Conservation (phyloP, 2,797 vertebrate species). For the Lerista edwardsae region DNA sequence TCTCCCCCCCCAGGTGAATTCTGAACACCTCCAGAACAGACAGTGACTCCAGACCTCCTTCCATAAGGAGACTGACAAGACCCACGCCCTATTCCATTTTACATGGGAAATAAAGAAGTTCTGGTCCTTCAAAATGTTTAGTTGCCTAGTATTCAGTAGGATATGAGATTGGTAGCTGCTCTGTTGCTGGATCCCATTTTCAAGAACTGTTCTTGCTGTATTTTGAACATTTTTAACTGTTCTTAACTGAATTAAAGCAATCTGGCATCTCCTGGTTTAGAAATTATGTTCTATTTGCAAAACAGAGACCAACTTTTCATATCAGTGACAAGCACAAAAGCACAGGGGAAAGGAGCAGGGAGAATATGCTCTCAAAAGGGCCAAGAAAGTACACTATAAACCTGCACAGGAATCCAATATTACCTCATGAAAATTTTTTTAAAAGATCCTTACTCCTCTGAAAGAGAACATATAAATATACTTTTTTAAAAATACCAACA, state of each 20-base stretch:
- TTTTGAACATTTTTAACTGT: too few species aligned
- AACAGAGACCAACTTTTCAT: background rate
- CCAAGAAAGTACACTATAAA: background rate
- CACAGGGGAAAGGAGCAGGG: background rate
- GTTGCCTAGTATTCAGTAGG: too few species aligned
- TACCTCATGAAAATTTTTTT: background rate
- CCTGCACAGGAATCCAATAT: background rate
- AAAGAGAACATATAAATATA: background rate
- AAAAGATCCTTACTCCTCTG: background rate
- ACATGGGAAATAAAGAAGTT: too few species aligned
- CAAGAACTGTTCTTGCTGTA: too few species aligned
- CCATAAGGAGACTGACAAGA: too few species aligned
- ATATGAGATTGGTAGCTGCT: too few species aligned
- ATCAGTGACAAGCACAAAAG: background rate
- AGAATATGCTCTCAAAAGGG: background rate
- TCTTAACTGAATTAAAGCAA: too few species aligned
- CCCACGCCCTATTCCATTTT: too few species aligned
- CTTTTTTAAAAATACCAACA: conserved; percentile 20
- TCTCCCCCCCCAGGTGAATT: background rate
- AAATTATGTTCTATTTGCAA: background rate
- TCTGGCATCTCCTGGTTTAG: background rate
- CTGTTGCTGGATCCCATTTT: too few species aligned
- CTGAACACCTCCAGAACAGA: background rate
- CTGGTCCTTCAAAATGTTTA: too few species aligned
- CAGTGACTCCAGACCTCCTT: too few species aligned